These are phyloP conservation scores for Heteractis magnifica DNA, from an alignment of 92 coral and sea anemone genomes.

Conservation along the genomic window DNA sequence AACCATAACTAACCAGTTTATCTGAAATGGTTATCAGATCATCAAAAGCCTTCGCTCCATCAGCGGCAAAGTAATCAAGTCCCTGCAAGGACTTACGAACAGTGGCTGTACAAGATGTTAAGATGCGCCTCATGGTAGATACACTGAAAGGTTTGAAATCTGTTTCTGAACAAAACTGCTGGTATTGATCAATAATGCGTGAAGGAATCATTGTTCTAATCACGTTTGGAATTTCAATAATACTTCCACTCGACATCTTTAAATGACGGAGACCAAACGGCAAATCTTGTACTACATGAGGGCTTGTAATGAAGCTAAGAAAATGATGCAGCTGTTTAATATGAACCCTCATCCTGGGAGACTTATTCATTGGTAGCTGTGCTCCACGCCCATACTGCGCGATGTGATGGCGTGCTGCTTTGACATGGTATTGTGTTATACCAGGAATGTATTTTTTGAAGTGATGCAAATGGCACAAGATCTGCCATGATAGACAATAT, in stretches of 20 bases:
- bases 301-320: too few relatives aligned
- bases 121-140: constrained; percentile 43
- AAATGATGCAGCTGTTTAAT: too few relatives aligned
- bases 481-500: too few relatives aligned
- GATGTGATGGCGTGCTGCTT: too few relatives aligned
- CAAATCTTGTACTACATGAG: too few relatives aligned
- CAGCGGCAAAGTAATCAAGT: constrained; percentile 48
- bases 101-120: constrained; percentile 48
- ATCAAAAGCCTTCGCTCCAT: constrained; percentile 48
- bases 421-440: too few relatives aligned
- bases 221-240: constrained; percentile 40
- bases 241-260: constrained; percentile 19
- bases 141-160: constrained; percentile 39
- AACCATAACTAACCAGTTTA: constrained; percentile 7
- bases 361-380: too few relatives aligned
- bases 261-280: constrained; percentile 46
- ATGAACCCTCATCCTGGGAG: too few relatives aligned
- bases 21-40: constrained; percentile 24
- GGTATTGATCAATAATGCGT: constrained; percentile 40
- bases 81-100: constrained; percentile 55
- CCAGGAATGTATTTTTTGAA: background rate
- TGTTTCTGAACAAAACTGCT: constrained; percentile 39
- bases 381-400: too few relatives aligned
- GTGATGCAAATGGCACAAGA: too few relatives aligned
- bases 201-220: constrained; percentile 44